Evolutionary conservation across 92 coral and sea anemone species (phyloP), one percentile per base, ranked within the genome.

Genomic region (Phymanthus crucifer): DNA sequence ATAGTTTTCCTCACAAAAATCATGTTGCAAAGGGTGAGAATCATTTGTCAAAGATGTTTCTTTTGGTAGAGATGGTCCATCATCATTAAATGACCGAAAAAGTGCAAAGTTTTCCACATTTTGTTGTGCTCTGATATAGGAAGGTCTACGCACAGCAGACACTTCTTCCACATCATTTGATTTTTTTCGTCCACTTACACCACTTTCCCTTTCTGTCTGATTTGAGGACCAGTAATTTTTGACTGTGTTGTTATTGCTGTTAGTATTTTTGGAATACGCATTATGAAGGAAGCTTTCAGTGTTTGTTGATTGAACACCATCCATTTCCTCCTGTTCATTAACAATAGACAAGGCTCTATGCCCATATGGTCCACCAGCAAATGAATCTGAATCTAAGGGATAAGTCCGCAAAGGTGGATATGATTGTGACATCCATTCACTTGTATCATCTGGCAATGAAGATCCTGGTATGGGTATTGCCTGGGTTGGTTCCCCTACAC

Each of bases 41-140:
- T 33, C 65, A n/a, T 82, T 79, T 6, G 79, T 36, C 14, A 68
- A 73, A 19, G 92, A 74, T 52, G 67, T 70, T n/a, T 54, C 64
- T 32, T 64, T 37, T 29, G 73, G 57, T 11, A 74, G 72, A 32
- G 46, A 76, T 26, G 3, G 37, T 26, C 57, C 35, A 6, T 66
- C 72, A 40, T 70, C 71, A 77, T 83, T 85, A 17, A 76, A 70
- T 21, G 84, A 78, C 21, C 70, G 87, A 31, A 81, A 82, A 36
- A 82, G 32, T 13, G 92, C 64, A 40, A 89, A 75, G 9, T 68
- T 83, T 17, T 87, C 87, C 32, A 92, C 78, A 76, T 90, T 90
- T 87, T 77, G 88, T 79, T 96, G 99, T 32, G 99, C 99, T 66
- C 78, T 83, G 3, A 96, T 89, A 77, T 96, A 96, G 38, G 99